Conservation (phyloP, 2,797 vertebrate genomes). For the Arremon aurantiirostris region DNA sequence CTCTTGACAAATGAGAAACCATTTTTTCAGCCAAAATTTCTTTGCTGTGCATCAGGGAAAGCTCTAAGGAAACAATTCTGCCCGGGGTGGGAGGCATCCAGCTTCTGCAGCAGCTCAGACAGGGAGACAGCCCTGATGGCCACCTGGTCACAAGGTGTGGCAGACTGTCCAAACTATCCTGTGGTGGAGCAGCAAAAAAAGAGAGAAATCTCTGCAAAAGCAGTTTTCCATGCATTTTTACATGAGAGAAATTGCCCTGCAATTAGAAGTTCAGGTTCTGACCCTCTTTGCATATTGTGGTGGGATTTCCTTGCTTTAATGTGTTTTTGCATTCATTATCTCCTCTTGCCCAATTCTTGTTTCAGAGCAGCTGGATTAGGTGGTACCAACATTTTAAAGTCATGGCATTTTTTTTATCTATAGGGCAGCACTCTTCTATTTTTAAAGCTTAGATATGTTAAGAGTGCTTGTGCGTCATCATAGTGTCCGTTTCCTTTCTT, state of each 20-base stretch:
- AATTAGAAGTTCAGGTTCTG: background rate
- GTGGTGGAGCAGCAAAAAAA: background rate
- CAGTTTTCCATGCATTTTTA: background rate
- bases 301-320: background rate
- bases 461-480: conserved; percentile 82
- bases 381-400: conserved; percentile 6
- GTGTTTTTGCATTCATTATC: background rate
- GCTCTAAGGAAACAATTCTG: background rate
- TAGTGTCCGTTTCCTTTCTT: conserved; percentile 85
- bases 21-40: background rate
- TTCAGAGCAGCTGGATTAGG: background rate
- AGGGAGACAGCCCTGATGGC: background rate
- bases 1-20: background rate
- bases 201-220: background rate
- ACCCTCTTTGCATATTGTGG: background rate
- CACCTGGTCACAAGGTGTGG: background rate
- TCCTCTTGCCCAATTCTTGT: background rate
- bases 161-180: background rate
- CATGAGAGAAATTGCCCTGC: background rate
- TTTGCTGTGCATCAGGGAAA: background rate
- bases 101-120: rapidly evolving
- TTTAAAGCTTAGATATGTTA: conserved; percentile 75
- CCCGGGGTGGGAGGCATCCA: background rate
- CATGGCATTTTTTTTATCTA: conserved; percentile 61
- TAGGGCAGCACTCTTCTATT: conserved; percentile 76